Evolutionary conservation across 2,888 invertebrate genomes (phyloP), one percentile per base, ranked within the genome.

Genomic region (Catonia carolina): DNA sequence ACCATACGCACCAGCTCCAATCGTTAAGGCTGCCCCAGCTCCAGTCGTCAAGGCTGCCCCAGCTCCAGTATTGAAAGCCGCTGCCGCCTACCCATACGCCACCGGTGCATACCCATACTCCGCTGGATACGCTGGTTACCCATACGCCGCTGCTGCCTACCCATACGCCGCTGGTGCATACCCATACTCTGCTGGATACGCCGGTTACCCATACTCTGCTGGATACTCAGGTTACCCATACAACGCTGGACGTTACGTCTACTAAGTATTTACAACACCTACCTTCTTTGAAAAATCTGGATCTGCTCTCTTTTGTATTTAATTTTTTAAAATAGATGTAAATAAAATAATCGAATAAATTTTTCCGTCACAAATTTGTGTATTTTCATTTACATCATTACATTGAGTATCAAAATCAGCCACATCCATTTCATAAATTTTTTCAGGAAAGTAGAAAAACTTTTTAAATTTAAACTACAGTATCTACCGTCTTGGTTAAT

Each of bases 31-130:
- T 22, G 47, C 47, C 47, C 47, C 22, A 15, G 47, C 58, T 17
- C 63, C 35, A 14, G 35, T 55, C 48, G 27, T 35, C 53, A 47
- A 55, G 36, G 59, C 55, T 8, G 53, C 54, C 33, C 59, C 61
- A 8, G 61, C 64, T 31, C 56, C 56, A 3, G 50, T 49, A 7
- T 37, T 27, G 15, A 50, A 48, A 22, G 54, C 53, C n/a, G 36
- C 51, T 48, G 31, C 31, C 56, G 52, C 55, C 41, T 45, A 57
- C 45, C 42, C 55, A 14, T 33, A 53, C 18, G 52, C 53, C 27
- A 8, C 27, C 8, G 27, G 27, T 27, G 27, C 27, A 27, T 52
- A 52, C 55, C 35, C 60, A 8, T 60, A 56, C 18, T n/a, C 47
- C 15, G 56, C 15, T 22, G 54, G 49, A 15, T 53, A 55, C 12